Evolutionary conservation across 2,797 vertebrate species (phyloP), one percentile per base, ranked within the genome.

Genomic region (Botia kubotai): DNA sequence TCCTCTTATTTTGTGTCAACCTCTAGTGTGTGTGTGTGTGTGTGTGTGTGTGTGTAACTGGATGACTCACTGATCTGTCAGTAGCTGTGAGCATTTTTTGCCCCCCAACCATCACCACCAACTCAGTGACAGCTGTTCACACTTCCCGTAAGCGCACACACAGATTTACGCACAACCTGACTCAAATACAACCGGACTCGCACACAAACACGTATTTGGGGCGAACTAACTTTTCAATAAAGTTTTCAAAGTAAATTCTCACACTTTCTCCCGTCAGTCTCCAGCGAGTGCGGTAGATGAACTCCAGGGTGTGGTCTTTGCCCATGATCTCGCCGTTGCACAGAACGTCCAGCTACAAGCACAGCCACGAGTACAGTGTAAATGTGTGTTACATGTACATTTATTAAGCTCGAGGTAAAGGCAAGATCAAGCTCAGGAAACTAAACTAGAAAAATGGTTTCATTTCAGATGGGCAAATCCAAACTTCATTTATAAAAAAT

Each of bases 261-360:
- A 33, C 33, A 67, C 97, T 98, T 91, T 98, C 96, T 79, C 96
- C 97, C 83, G 96, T 96, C 80, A 99, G 95, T 93, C 97, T 95
- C 98, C 97, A 98, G 80, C 98, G 94, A n/a, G 98, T 99, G 96
- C 98, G 98, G 89, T 99, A 99, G 94, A 99, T 99, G 92, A 99
- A 99, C 92, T 99, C 98, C 94, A 99, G 95, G 36, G 98, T 99
- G 89, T 99, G 98, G 89, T 99, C 98, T 89, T 98, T 94, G 82
- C 98, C 97, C 98, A 99, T 99, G 91, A 99, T 98, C 92, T 99
- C 98, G 72, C 97, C 97, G 67, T 99, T 99, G 92, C 98, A 99
- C 93, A 99, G 94, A 85, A 99, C 97, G 75, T 99, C 97, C 93
- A 99, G 93, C 98, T 99, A 87, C 17, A 77, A 72, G 26, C n/a